Evolutionary conservation across 2,797 vertebrate species (phyloP).

Genomic region (Phoeniculus purpureus): DNA sequence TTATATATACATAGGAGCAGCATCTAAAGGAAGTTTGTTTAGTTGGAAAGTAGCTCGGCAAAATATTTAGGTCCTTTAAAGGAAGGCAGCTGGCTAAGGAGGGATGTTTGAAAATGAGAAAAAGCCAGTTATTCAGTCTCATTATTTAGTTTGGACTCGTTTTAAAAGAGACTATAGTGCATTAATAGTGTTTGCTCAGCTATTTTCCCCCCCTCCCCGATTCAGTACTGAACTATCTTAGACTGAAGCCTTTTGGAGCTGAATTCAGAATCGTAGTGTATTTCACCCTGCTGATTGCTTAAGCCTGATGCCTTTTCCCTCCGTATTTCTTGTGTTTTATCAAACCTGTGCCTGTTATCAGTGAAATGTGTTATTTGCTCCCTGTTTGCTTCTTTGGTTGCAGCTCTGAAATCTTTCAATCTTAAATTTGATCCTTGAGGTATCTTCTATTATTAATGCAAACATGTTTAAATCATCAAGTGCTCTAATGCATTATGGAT

Average conservation of each 20-base stretch:
- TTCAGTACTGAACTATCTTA: background rate
- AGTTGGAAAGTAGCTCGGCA: constrained; percentile 6
- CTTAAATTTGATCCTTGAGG: constrained; percentile 24
- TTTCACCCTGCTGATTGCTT: background rate
- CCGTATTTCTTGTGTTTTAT: background rate
- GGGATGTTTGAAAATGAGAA: background rate
- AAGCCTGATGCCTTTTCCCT: background rate
- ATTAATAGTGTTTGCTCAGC: background rate
- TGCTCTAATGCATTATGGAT: constrained; percentile 46
- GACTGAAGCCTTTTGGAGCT: background rate
- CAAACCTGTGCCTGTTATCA: background rate
- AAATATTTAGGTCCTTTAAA: constrained; percentile 32
- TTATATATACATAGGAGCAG: background rate
- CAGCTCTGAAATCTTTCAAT: background rate
- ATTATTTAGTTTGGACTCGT: background rate
- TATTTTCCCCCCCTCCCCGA: background rate
- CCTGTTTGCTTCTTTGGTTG: background rate
- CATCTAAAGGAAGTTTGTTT: constrained; percentile 25
- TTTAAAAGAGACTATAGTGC: background rate
- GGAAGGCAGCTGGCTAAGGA: background rate
- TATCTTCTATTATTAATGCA: constrained; percentile 41
- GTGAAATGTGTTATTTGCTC: background rate
- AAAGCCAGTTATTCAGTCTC: background rate
- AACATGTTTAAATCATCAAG: constrained; percentile 35
- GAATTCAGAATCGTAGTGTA: background rate